These are phyloP conservation scores for Rhopalosiphum maidis DNA, from an alignment of 1,140 invertebrate species.

Conservation along the genomic window DNA sequence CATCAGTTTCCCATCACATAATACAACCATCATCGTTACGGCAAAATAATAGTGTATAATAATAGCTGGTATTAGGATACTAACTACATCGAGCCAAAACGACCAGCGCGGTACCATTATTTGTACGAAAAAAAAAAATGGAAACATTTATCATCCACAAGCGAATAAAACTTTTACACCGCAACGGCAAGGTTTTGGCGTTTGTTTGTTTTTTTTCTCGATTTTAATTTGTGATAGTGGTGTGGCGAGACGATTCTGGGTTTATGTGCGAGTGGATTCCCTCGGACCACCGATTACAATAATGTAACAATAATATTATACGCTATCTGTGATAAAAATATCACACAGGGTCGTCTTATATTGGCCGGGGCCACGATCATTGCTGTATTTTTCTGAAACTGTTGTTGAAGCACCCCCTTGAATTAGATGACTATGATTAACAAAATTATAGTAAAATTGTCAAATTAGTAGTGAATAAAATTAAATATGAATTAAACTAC, in stretches of 20 bases:
- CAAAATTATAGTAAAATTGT: not conserved
- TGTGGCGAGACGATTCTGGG: not conserved
- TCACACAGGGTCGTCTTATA: not conserved
- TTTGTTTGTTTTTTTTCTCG: not conserved
- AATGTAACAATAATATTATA: conserved; percentile 20
- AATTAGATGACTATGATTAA: too few relatives aligned
- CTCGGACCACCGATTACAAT: not conserved
- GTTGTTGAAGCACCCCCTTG: too few relatives aligned
- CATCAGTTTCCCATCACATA: not conserved
- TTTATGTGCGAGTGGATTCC: not conserved
- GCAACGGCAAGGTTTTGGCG: not conserved
- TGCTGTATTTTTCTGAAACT: not conserved
- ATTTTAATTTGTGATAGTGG: conserved; percentile 35
- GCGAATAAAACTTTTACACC: not conserved
- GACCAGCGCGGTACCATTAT: not conserved
- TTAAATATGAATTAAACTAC: not conserved
- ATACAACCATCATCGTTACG: not conserved
- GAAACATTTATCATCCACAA: conserved; percentile 24
- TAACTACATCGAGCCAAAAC: conserved; percentile 18
- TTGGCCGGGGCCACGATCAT: not conserved
- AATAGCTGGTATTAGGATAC: conserved; percentile 31
- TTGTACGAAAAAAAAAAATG: not conserved
- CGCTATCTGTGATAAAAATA: not conserved
- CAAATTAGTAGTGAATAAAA: not conserved
- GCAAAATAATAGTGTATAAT: not conserved